phyloP scores from a whole-genome alignment of 2,113 vertebrate genomes.

The Ginglymostoma cirratum region DNA sequence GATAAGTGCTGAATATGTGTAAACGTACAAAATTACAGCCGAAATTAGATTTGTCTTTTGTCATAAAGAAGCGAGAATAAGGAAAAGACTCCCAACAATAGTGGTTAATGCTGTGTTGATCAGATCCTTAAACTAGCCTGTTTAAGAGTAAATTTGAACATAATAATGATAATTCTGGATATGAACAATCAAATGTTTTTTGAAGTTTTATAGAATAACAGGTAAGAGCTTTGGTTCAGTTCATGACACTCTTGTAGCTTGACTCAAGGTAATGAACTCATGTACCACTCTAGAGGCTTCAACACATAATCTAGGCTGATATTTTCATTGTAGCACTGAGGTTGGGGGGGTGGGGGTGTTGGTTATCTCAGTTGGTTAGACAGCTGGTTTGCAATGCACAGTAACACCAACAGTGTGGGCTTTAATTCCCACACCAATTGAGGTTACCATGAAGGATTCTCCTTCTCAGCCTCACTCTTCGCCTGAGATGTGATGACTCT shows the following conservation, averaged over 20 bases:
- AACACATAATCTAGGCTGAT: not conserved
- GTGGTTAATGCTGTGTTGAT: not conserved
- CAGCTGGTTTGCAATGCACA: too few species aligned
- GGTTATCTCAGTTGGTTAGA: too few species aligned
- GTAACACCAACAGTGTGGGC: too few species aligned
- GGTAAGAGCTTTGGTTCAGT: not conserved
- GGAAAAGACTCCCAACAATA: not conserved
- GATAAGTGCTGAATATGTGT: not conserved
- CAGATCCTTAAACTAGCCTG: not conserved
- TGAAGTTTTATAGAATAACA: not conserved
- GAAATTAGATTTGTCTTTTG: not conserved
- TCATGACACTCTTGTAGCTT: too few species aligned
- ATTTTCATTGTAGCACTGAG: too few species aligned
- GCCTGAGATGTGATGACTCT: too few species aligned
- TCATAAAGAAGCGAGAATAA: not conserved
- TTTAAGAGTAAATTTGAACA: not conserved
- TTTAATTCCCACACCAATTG: too few species aligned
- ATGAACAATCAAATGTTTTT: not conserved
- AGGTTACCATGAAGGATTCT: too few species aligned
- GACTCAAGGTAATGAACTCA: not conserved
- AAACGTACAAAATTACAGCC: not conserved
- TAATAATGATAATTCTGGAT: not conserved
- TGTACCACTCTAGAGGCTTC: not conserved
- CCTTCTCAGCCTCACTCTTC: too few species aligned
- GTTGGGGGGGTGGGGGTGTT: too few species aligned